Evolutionary conservation across 2,113 vertebrate species (phyloP), one percentile per base, ranked within the genome.

Genomic region (Zosterops pallidus): DNA sequence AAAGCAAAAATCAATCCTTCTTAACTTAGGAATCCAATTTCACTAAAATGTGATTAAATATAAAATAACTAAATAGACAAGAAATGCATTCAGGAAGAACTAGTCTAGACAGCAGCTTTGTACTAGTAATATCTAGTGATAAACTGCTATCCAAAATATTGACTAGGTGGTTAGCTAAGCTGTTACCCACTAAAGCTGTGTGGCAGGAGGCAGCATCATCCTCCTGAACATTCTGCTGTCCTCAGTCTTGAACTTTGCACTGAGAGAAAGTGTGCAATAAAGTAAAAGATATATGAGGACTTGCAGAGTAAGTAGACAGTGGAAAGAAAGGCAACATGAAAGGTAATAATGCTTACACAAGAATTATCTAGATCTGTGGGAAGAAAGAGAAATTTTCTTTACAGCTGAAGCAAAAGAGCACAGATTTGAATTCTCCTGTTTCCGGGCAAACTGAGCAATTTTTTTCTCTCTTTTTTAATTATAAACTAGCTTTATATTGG

Each of bases 161-260:
- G 33, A 42, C 20, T 16, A 47, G 9, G 5, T 60, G 9, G 5
- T 42, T 60, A 53, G 47, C 6, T 35, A 35, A 42, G 21, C 20
- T 4, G 0, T 47, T 44, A 23, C 70, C 9, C 60, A 33, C 29
- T 57, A 24, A 0, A 15, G n/a, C 26, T 57, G 11, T 1, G 2
- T 57, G 64, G 68, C 63, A 56, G 17, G 41, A 83, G 33, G 37
- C 35, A 83, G 37, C 28, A 74, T 26, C 14, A 21, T 33, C 17
- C 23, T 41, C 56, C 33, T 35, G 47, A 19, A 5, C 0, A 0
- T 14, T 7, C 29, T 76, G 21, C n/a, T 57, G 4, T n/a, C 22
- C 68, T 86, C 63, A 53, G 23, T 46, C 72, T 78, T 59, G 44
- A 90, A 60, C 10, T 64, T 60, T 33, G 22, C 15, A 24, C 14